Base-by-base conservation (phyloP, 92 coral and sea anemone species). In the Phenganax stokvisi region DNA sequence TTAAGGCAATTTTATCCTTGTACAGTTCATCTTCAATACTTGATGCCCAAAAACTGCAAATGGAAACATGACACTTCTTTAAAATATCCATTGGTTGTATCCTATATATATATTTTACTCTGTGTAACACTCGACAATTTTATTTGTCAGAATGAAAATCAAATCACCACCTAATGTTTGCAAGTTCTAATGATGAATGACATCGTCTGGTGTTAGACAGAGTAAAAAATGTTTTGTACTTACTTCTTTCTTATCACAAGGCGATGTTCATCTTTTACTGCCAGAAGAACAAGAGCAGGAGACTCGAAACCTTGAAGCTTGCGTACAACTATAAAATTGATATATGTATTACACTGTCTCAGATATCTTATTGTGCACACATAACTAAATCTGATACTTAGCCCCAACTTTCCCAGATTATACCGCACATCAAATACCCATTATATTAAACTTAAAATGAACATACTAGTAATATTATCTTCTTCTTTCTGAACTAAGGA, bases 181-280 rank as follows among this genome's bases (percentile, higher is more conserved):
- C 55, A 30, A 27, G 9, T 51, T 10, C 11, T 54, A 2, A 12
- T 16, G 56, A 56, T 71, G 52, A 27, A 27, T 54, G 30, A 71
- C 10, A n/a, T 9, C 13, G 10, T 10, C 10, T 9, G 30, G 3
- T 11, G 1, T 17, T 65, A 65, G n/a, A 63, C 9, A 16, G 8
- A 7, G 27, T 65, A 9, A 17, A 65, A 28, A 9, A 17, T 17
- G 0, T 2, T 12, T 27, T 44, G 28, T 25, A 73, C 97, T 60
- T 75, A 91, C 97, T 84, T 80, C 91, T 93, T 93, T 69, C 97
- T 90, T 54, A 93, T 86, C 65, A 96, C 97, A 73, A 93, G 87
- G 74, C 97, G 85, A 73, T 85, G 87, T 8, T 92, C 88, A 30
- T 92, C 97, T 55, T 89, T 77, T 1, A 75, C 68, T 56, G 76